These are phyloP conservation scores for Adoxophyes honmai DNA, from an alignment of 1,140 invertebrate species.

Conservation along the genomic window DNA sequence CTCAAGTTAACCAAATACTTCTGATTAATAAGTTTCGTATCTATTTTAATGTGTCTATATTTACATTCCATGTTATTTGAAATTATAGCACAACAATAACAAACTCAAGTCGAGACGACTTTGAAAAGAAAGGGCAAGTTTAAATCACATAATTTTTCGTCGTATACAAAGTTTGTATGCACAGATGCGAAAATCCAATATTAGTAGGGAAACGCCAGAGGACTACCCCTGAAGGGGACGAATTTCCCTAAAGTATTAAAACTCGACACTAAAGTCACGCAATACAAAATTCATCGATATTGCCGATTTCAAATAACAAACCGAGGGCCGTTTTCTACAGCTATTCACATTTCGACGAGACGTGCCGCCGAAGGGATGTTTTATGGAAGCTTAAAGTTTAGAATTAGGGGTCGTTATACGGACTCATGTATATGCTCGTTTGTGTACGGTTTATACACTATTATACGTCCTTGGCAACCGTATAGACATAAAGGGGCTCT, in stretches of 20 bases:
- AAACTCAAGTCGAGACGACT: slow-evolving; percentile 7
- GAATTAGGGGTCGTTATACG: slow-evolving; percentile 12
- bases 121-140: slow-evolving; percentile 25
- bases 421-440: slow-evolving; percentile 24
- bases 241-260: slow-evolving; percentile 65
- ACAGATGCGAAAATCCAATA: slow-evolving; percentile 68
- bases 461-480: slow-evolving; percentile 53
- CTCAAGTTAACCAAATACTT: no score
- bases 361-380: slow-evolving; percentile 8
- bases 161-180: slow-evolving; percentile 59
- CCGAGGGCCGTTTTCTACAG: slow-evolving; percentile 19
- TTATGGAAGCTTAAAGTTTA: slow-evolving; percentile 13
- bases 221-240: slow-evolving; percentile 49
- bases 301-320: slow-evolving; percentile 42
- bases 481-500: slow-evolving; percentile 63
- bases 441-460: slow-evolving; percentile 41
- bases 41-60: no score
- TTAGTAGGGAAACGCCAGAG: slow-evolving; percentile 49
- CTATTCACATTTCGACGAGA: slow-evolving; percentile 12
- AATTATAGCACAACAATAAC: slow-evolving; percentile 16
- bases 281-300: slow-evolving; percentile 71
- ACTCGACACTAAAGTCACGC: slow-evolving; percentile 45
- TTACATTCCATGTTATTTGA: no score
- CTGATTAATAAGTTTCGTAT: no score
- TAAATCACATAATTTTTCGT: slow-evolving; percentile 47